Percentiles rank a stretch among this genome's conserved stretches.
phyloP scores from a whole-genome alignment of 2,113 vertebrate species.

The Percopsis transmontana region DNA sequence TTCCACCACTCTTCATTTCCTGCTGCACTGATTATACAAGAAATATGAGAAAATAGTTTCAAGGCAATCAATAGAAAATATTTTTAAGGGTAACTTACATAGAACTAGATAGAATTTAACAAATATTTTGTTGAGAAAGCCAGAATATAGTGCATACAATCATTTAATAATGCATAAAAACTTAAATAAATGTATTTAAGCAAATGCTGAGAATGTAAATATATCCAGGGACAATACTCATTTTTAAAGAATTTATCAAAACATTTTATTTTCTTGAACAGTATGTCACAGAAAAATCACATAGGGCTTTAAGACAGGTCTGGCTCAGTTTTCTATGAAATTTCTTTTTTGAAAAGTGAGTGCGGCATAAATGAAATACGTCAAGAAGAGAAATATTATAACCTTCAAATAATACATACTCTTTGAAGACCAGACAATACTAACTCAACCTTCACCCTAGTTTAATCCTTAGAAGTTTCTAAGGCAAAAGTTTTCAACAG shows the following conservation, averaged over 20 bases:
- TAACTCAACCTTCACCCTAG: constrained; percentile 53
- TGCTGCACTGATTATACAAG: no score
- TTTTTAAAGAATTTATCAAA: constrained; percentile 76
- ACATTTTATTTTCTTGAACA: constrained; percentile 78
- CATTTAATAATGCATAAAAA: no score
- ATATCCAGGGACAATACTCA: constrained; percentile 12
- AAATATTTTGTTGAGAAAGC: no score
- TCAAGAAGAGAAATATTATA: constrained; percentile 50
- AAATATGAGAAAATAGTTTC: no score
- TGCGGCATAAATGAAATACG: constrained; percentile 74
- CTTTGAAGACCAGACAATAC: constrained; percentile 49
- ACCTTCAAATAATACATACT: constrained; percentile 63
- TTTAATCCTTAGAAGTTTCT: constrained; percentile 67
- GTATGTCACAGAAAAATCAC: constrained; percentile 83
- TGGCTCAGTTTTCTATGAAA: constrained; percentile 78
- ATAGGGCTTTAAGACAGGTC: constrained; percentile 82
- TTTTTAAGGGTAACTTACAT: no score
- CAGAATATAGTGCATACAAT: no score
- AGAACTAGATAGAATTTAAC: no score
- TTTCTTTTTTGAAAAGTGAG: constrained; percentile 72
- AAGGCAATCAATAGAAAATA: no score
- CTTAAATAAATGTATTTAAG: no score
- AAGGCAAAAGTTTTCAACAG: constrained; percentile 64
- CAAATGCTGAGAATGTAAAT: not conserved
- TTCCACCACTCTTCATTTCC: no score